Percentiles rank a stretch among this genome's conserved stretches.
Evolutionary conservation across 2,888 invertebrate species (phyloP).

Genomic region (Clepsis dumicolana): DNA sequence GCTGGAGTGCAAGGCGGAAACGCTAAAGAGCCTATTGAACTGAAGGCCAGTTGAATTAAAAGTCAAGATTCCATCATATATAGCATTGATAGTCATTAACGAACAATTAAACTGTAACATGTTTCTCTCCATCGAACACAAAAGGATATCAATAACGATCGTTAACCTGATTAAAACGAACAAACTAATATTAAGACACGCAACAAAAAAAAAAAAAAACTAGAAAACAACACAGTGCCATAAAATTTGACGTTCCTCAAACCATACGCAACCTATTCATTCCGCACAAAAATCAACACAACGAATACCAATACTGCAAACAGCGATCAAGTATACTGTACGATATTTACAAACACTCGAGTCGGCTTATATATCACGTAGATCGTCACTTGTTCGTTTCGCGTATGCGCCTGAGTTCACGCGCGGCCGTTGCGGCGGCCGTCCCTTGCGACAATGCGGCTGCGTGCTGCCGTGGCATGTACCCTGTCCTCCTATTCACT

Average conservation of each 20-base stretch:
- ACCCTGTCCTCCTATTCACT: constrained; percentile 73
- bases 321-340: constrained; percentile 6
- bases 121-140: not conserved
- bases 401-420: constrained; percentile 70
- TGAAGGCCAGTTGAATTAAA: constrained; percentile 38
- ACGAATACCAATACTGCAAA: constrained; percentile 34
- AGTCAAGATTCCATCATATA: constrained; percentile 2
- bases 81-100: not conserved
- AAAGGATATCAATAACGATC: not conserved
- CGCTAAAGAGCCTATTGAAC: constrained; percentile 24
- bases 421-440: constrained; percentile 80
- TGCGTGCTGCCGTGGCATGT: constrained; percentile 67
- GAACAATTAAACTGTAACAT: not conserved
- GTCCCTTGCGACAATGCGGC: constrained; percentile 81
- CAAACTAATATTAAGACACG: not conserved
- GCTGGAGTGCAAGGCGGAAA: constrained; percentile 35
- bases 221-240: constrained; percentile 11
- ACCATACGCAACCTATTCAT: constrained; percentile 20
- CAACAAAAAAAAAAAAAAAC: not conserved
- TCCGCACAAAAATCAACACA: constrained; percentile 39
- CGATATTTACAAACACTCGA: constrained; percentile 44
- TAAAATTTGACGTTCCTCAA: not conserved
- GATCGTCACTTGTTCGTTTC: constrained; percentile 45
- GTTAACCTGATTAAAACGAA: not conserved
- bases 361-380: constrained; percentile 20